Base-by-base conservation (phyloP, 2,888 invertebrate genomes). In the Scelioninae gen. 1 region DNA sequence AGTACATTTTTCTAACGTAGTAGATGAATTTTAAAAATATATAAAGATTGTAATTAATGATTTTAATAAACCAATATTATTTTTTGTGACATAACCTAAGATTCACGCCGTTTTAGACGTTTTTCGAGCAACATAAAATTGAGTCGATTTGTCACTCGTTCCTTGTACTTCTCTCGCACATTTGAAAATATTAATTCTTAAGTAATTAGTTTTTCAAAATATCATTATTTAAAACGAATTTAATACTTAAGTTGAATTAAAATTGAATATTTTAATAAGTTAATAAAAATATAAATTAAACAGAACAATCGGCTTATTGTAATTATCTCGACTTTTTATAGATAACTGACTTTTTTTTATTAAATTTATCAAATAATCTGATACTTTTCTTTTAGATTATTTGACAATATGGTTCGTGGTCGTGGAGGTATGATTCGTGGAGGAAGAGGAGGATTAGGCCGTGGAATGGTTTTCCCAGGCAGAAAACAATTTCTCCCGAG, bases 341-440 rank as follows among this genome's bases (percentile, higher is more conserved):
- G 5, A 49, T 49, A 49, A n/a, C 29, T 51, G 23, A 29, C 0
- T 51, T 29, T 51, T 4, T 11, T 53, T 53, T 56, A 10, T 23
- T 4, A 23, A 23, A 1, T 23, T 23, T 23, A 2, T 4, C 4
- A 23, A 23, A 23, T 23, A 38, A 38, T 56, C n/a, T n/a, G n/a
- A 15, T 56, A 9, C 15, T 1, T 38, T 53, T 9, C 1, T 43
- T 72, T 34, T 53, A 66, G 76, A 51, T 66, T 60, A 34, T 11
- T n/a, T 45, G 9, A n/a, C 66, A 51, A n/a, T 9, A 96, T 96
- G 96, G 96, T 96, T 47, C 95, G 93, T 58, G 91, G 92, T 47
- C 89, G 96, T 47, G 96, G 96, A 76, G 95, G 95, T 84, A 94
- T 94, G 92, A 94, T 96, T 81, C 95, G 94, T 38, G 93, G 95